Evolutionary conservation across 1,140 invertebrate species (phyloP), one percentile per base, ranked within the genome.

Genomic region (Periplaneta americana): DNA sequence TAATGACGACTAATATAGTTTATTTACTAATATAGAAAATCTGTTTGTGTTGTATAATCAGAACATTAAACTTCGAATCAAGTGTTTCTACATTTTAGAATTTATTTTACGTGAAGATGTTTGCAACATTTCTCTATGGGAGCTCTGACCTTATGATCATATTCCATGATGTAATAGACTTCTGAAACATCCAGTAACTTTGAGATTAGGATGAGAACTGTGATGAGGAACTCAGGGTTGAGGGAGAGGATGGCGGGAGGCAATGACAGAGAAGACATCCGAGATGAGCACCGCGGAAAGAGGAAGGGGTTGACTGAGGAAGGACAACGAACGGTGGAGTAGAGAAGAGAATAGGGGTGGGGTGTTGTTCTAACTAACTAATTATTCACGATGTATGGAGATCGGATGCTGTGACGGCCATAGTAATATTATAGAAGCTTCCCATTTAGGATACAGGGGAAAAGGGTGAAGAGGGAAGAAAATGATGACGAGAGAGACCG

Each of bases 331-430:
- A 32, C n/a, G 22, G 39, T 18, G 39, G 11, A 15, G 37, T 4
- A 11, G 22, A n/a, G 37, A 28, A 35, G 39, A n/a, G n/a, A n/a
- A 57, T 4, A 11, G 22, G 33, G 37, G 34, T 34, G 39, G 80
- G 80, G 28, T 37, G 80, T 80, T 80, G 80, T 80, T 80, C n/a
- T 80, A 80, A 80, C 66, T 75, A 74, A 75, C 80, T 80, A 80
- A 80, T 80, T 80, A 80, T 80, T 80, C 80, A 80, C 66, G 36
- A 78, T 35, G 57, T 32, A 33, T n/a, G 66, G 34, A 80, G 48
- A 66, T 66, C 48, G 48, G 48, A 80, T 37, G 75, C n/a, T 36
- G 81, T 6, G 76, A 77, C 32, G 81, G 35, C 75, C 15, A 33
- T 81, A 39, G 34, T 34, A 74, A 57, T 34, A 34, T 34, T n/a